A percentile compares a stretch with the other conserved stretches of the same genome.
Conservation (phyloP, 2,888 invertebrate genomes). For the Troides aeacus region DNA sequence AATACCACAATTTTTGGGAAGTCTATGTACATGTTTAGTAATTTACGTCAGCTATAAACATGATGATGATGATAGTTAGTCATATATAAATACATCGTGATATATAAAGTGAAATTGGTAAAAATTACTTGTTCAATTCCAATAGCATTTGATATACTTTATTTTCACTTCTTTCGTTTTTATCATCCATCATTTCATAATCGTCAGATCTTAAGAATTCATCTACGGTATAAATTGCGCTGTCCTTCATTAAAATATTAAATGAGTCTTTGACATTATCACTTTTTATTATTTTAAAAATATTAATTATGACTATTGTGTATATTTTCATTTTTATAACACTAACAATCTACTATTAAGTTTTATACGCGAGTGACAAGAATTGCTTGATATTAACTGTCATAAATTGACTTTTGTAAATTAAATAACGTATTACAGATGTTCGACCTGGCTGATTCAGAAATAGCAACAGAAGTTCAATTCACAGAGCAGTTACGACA, state of each 20-base stretch:
- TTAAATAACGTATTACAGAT: constrained; percentile 74
- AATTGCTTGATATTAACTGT: not conserved
- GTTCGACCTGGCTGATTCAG: constrained; percentile 83
- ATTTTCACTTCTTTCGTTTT: constrained; percentile 34
- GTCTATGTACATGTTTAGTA: too few relatives aligned
- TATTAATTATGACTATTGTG: constrained; percentile 34
- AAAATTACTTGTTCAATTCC: constrained; percentile 41
- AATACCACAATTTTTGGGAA: too few relatives aligned
- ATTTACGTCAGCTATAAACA: too few relatives aligned
- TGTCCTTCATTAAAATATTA: constrained; percentile 41
- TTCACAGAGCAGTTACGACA: constrained; percentile 83
- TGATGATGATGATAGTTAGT: not conserved
- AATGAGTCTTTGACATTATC: constrained; percentile 39
- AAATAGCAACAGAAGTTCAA: constrained; percentile 83
- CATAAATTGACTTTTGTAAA: not conserved
- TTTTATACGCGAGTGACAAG: not conserved
- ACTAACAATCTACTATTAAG: not conserved
- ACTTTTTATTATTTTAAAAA: constrained; percentile 33
- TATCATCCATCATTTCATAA: constrained; percentile 45
- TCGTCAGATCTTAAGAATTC: constrained; percentile 45
- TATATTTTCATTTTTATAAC: constrained; percentile 28
- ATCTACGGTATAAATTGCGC: constrained; percentile 46
- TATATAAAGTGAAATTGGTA: not conserved
- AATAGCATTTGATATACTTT: constrained; percentile 35
- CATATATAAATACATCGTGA: not conserved